Base-by-base conservation (phyloP, 2,797 vertebrate species). In the Protonibea diacanthus region DNA sequence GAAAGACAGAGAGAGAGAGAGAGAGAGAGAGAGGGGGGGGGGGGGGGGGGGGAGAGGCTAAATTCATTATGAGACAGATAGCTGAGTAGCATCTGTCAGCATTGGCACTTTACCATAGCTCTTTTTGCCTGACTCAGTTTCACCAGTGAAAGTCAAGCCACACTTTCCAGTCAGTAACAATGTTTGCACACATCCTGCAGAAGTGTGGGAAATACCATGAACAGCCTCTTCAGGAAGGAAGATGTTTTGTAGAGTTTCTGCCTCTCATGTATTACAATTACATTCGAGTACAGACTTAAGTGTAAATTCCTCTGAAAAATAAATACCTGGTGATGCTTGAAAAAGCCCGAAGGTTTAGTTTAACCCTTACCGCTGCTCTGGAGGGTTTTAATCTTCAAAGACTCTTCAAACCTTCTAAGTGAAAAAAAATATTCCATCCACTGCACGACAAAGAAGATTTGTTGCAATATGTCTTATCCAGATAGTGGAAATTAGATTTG, bases 11-110 rank as follows among this genome's bases (percentile, higher is more conserved):
- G 40, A 71, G 77, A 25, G 58, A 20, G 21, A 56, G 20, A 56
- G 65, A 27, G 58, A 20, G 20, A 56, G n/a, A n/a, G n/a, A n/a
- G n/a, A n/a, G n/a, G n/a, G n/a, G n/a, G n/a, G n/a, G n/a, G n/a
- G n/a, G n/a, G n/a, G n/a, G n/a, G 20, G 65, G 71, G 69, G 53
- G 49, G 45, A 51, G 77, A 56, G 81, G 74, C 60, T 89, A 91
- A 91, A 91, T 57, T 90, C 85, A 91, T 91, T 91, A 91, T 77
- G 76, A 80, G 77, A 80, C 75, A 81, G 86, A 90, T 88, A 86
- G 85, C 17, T 18, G 81, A 81, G 86, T 74, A 89, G 87, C 92
- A 92, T 93, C 92, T 93, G 93, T 92, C 91, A 90, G 80, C 85
- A 62, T 51, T 92, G 86, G 88, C 88, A 88, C 80, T 71, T 86